Base-by-base conservation (phyloP, 2,113 vertebrate genomes). In the Genyomyrus donnyi region DNA sequence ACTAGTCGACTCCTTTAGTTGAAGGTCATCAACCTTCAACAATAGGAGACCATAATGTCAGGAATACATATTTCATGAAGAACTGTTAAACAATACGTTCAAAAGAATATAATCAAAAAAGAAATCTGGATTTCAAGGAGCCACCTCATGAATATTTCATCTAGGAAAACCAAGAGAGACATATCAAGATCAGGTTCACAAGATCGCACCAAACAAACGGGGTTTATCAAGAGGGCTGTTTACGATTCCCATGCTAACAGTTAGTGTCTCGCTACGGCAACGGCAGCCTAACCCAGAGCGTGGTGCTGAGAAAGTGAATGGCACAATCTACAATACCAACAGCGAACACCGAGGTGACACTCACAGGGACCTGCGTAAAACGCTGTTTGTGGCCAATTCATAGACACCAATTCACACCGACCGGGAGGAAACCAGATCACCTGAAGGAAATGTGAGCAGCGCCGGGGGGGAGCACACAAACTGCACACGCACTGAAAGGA, bases 91-190 rank as follows among this genome's bases (percentile, higher is more conserved):
- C 74, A 80, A 80, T 80, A 80, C 74, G 6, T 74, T 74, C 66
- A 42, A 80, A 42, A 39, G 74, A 39, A 80, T 42, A 80, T 80
- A 80, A 80, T 80, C 74, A 80, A 80, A 42, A 80, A 80, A 39
- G 35, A 80, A 80, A 80, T 80, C 62, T 80, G 74, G 74, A 80
- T 80, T 80, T 80, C 35, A 80, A 80, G 74, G 31, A 80, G 74
- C 74, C 2, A 35, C 74, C 6, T 42, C 74, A 15, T 80, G 13
- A 80, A 80, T 80, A 80, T 42, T 80, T 42, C 13, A 80, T 42
- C 31, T 80, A 80, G 74, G 35, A 42, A 80, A 80, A 39, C 74
- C 74, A 80, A 39, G 35, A 80, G 35, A 80, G 9, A 80, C 74
- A 77, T 70, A 70, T 27, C n/a, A 31, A 70, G 62, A 70, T 70